phyloP scores from a whole-genome alignment of 2,113 vertebrate species.

The Centrocercus urophasianus region DNA sequence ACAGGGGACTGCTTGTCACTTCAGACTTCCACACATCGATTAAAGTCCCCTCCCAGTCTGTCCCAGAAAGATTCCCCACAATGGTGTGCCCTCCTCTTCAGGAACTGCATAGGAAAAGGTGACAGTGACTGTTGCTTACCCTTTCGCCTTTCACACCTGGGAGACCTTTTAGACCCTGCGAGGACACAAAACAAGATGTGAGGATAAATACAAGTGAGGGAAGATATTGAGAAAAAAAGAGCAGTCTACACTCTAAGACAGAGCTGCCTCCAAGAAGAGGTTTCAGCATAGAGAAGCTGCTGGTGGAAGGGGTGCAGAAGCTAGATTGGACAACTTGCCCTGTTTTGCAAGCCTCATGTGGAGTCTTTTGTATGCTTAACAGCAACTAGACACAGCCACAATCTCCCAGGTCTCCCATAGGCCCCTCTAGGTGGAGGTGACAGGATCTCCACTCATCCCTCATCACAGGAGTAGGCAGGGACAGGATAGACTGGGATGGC shows the following conservation, averaged over 20 bases:
- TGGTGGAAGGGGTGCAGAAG: not conserved
- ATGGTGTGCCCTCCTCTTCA: rapidly evolving
- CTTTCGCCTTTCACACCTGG: constrained; percentile 83
- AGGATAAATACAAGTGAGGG: not conserved
- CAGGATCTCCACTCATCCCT: not conserved
- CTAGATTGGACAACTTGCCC: not conserved
- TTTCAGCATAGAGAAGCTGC: not conserved
- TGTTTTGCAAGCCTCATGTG: not conserved
- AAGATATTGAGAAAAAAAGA: not conserved
- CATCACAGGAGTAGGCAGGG: not conserved
- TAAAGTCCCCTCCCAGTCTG: rapidly evolving
- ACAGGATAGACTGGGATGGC: not conserved
- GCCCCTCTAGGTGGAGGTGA: not conserved
- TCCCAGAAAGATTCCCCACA: not conserved
- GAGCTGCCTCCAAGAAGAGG: not conserved
- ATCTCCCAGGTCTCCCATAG: not conserved
- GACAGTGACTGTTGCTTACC: constrained; percentile 65
- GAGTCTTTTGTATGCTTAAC: not conserved
- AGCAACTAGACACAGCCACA: rapidly evolving
- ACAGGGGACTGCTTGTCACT: not conserved
- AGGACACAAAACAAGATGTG: not conserved
- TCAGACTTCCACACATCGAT: not conserved
- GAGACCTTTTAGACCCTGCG: constrained; percentile 84
- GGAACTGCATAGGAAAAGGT: rapidly evolving
- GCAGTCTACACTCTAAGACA: not conserved